Evolutionary conservation across 2,113 vertebrate species (phyloP), one percentile per base, ranked within the genome.

Genomic region (Tragelaphus buxtoni): DNA sequence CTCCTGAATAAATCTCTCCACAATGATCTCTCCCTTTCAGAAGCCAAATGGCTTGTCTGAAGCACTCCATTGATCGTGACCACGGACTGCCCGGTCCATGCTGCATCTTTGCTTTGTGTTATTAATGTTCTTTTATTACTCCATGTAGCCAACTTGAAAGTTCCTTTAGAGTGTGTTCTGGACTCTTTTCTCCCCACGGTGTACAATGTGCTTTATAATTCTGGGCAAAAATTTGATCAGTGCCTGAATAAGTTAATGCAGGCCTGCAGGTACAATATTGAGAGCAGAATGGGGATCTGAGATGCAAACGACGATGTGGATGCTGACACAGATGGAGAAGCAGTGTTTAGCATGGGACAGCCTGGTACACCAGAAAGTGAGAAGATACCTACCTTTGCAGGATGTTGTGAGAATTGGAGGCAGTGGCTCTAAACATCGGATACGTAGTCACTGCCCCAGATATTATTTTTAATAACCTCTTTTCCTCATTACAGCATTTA

Each of bases 401-500:
- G n/a, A 13, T n/a, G 18, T n/a, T 93, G 24, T 82, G 17, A 60
- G 88, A 76, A 72, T 74, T 45, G 20, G 51, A 93, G 51, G 42
- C 56, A 55, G 2, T 56, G 74, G 26, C 65, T 77, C 18, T 86
- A 83, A 55, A 88, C 63, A 77, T 96, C 45, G 53, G 42, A 82
- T 81, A 51, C 42, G 12, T 39, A 42, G 42, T 91, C 35, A 60
- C 45, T 60, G 30, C 69, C 45, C 91, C 6, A 42, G 74, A 20
- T 83, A 51, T 92, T 61, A 47, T 80, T 91, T 86, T 88, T 93
- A 95, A 61, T 91, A 47, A 77, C 39, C 24, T 74, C 10, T 84
- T 91, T 96, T 81, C 42, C 14, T 56, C 49, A 3, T 47, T 12
- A 17, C 1, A 24, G 11, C 32, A 55, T 81, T 95, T 58, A 42